Percentiles rank a stretch among this genome's conserved stretches.
Evolutionary conservation across 2,888 invertebrate species (phyloP).

Genomic region (Nephrotoma appendiculata): DNA sequence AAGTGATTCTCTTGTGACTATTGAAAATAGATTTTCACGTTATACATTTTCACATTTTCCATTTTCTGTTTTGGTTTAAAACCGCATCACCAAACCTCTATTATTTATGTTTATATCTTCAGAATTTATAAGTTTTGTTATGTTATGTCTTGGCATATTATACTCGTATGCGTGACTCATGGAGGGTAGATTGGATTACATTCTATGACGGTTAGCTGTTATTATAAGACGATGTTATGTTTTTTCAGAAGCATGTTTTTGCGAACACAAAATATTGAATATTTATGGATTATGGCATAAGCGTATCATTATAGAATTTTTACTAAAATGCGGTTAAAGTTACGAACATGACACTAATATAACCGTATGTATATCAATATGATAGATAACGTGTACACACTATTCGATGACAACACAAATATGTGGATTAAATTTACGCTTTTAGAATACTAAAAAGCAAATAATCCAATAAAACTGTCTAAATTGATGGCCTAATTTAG

Average conservation of each 20-base stretch:
- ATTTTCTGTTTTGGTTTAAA: neutral
- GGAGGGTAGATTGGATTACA: neutral
- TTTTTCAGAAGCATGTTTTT: neutral
- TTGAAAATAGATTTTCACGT: neutral
- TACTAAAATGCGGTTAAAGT: neutral
- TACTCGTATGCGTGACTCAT: neutral
- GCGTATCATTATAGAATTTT: neutral
- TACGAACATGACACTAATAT: neutral
- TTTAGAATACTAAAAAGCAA: too few species aligned
- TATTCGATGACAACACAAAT: neutral
- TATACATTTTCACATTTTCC: neutral
- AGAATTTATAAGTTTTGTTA: neutral
- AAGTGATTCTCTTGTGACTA: neutral
- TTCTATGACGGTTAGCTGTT: neutral
- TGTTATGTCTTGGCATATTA: neutral
- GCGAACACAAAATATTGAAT: neutral
- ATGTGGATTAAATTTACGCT: neutral
- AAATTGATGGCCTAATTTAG: too few species aligned
- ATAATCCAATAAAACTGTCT: too few species aligned
- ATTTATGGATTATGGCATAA: neutral
- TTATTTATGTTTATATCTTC: neutral
- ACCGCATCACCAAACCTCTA: neutral
- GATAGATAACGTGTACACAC: neutral
- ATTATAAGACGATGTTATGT: neutral
- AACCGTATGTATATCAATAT: neutral